Evolutionary conservation across 2,888 invertebrate genomes (phyloP).

Genomic region (Nephrotoma appendiculata): DNA sequence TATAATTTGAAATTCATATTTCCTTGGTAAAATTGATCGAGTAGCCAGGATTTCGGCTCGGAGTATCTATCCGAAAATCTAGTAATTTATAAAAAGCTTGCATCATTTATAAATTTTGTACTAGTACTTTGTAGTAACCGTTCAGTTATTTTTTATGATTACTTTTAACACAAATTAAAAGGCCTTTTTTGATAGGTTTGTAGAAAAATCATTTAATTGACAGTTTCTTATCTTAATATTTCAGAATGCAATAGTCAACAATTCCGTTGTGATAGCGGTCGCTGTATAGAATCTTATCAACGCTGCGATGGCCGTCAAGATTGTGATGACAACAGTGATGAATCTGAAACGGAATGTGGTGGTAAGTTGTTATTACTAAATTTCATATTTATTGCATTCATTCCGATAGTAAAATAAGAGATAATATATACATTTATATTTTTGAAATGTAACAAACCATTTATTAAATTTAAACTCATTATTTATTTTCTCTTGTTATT

Average conservation of each 20-base stretch:
- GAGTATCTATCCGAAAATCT: too few species aligned
- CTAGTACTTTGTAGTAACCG: too few species aligned
- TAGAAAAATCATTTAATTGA: background rate
- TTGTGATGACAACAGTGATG: conserved; percentile 48
- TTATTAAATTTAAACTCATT: background rate
- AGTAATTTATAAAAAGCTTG: too few species aligned
- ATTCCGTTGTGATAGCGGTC: conserved; percentile 46
- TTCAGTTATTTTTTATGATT: too few species aligned
- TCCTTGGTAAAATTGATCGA: too few species aligned
- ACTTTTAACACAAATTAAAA: background rate
- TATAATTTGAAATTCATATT: too few species aligned
- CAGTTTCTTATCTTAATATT: background rate
- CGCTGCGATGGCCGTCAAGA: conserved; percentile 44
- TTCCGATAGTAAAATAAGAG: background rate
- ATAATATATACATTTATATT: background rate
- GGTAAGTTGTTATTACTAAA: background rate
- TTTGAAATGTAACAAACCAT: background rate
- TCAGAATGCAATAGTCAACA: conserved; percentile 37
- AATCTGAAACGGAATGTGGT: conserved; percentile 33
- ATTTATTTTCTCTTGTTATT: background rate
- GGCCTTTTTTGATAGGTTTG: background rate
- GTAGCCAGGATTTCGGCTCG: too few species aligned
- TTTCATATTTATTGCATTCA: background rate
- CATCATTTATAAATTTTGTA: too few species aligned
- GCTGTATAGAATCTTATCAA: conserved; percentile 43